Evolutionary conservation across 2,888 invertebrate species (phyloP), one percentile per base, ranked within the genome.

Genomic region (Aleiodes testaceus): DNA sequence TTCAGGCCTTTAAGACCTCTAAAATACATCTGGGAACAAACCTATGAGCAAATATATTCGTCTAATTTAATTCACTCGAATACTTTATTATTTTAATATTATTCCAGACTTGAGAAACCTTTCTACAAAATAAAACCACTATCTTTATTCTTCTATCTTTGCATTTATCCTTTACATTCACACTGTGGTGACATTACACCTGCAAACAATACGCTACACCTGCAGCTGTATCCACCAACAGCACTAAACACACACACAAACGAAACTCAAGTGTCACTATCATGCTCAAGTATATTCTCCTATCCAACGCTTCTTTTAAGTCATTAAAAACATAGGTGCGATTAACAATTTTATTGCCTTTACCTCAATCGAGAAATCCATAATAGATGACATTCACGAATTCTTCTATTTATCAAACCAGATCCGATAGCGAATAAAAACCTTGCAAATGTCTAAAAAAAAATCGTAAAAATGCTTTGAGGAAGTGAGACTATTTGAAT

Each of bases 161-260:
- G 16, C 47, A 45, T 70, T 26, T 36, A 9, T 36, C 7, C 11
- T 36, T 36, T 59, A 18, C 47, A 45, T 70, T 26, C 44, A 9
- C 9, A 3, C 2, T 36, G 36, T 36, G 36, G 36, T 26, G 47
- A 26, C 30, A 20, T 64, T 64, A 72, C 73, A 74, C 75, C 74
- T 77, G 72, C 69, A 70, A 66, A 61, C 61, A 36, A 63, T 14
- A 73, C 36, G 36, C 36, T 65, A 69, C 75, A 75, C 75, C 72
- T 73, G 75, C 66, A 70, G 74, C 70, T 72, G 74, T 75, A 75
- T 70, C 70, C 66, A 67, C 67, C 75, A 75, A 71, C 72, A 75
- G 72, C 70, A 63, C 66, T 63, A 42, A 47, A 26, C 69, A 72
- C 52, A 36, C 7, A 36, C 2, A 36, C 14, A n/a, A 52, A 55